These are phyloP conservation scores for Lasioglossum marginatum DNA, from an alignment of 2,888 invertebrate species.

Conservation along the genomic window DNA sequence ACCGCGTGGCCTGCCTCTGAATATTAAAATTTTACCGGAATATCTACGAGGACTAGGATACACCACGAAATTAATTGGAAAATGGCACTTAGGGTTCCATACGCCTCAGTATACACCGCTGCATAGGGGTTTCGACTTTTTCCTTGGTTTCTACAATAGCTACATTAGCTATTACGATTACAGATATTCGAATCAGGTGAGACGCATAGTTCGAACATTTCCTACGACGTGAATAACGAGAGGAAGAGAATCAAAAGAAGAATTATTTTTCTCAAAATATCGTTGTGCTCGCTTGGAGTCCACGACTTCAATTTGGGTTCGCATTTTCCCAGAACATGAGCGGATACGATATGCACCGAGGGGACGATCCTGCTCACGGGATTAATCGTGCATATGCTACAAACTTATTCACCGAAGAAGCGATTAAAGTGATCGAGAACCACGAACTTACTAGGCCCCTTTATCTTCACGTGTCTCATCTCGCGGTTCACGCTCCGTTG, in stretches of 20 bases:
- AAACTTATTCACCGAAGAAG: conserved; percentile 89
- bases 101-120: conserved; percentile 88
- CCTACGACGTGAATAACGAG: not conserved
- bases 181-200: conserved; percentile 80
- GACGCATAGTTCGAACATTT: not conserved
- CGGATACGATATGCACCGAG: conserved; percentile 85
- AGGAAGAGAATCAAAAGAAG: not conserved
- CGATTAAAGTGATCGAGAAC: conserved; percentile 87
- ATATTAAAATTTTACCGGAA: conserved; percentile 85
- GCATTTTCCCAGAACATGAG: conserved; percentile 79
- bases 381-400: conserved; percentile 88
- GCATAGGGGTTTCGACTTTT: conserved; percentile 91
- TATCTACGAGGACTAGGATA: conserved; percentile 86
- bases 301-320: not conserved
- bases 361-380: conserved; percentile 83
- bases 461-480: conserved; percentile 92
- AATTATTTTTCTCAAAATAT: not conserved
- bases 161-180: conserved; percentile 93
- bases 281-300: not conserved
- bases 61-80: conserved; percentile 86
- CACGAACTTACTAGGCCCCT: conserved; percentile 89
- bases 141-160: conserved; percentile 95
- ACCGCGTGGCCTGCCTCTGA: conserved; percentile 86
- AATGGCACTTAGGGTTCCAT: conserved; percentile 87
- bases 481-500: conserved; percentile 92